Evolutionary conservation across 92 coral and sea anemone species (phyloP), one percentile per base, ranked within the genome.

Genomic region (Epizoanthus rinbou): DNA sequence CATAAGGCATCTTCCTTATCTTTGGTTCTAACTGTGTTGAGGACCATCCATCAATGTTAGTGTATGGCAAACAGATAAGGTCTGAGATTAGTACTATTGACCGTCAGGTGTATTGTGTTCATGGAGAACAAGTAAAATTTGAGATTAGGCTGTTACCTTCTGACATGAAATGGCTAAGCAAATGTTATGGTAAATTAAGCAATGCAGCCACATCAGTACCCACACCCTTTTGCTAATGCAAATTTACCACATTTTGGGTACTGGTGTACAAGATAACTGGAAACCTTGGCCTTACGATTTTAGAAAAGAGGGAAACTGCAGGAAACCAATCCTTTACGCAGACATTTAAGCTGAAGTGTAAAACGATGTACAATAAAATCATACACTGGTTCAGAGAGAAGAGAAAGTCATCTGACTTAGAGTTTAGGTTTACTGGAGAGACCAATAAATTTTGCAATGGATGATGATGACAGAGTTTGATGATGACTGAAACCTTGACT

Each of bases 151-250:
- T 76, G 24, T 16, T 85, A 35, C 88, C 84, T 54, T 52, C 83
- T 50, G 88, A 85, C 75, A 85, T 85, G 88, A 85, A 76, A 50
- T 85, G 87, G 74, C 71, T 84, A 6, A 74, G 80, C 41, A 84
- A 73, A 74, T 72, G 62, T 72, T 57, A 74, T 18, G 87, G 87
- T 4, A 82, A 84, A 47, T 56, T 84, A 72, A 84, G 73, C 33
- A 71, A n/a, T 71, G 73, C 90, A 22, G 86, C 91, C 53, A 79
- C 68, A n/a, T n/a, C n/a, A n/a, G n/a, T 92, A 92, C 70, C 87
- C 87, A 65, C 81, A 81, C 62, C 83, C 93, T 57, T 92, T 90
- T 87, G 93, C 89, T 59, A 92, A 92, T 87, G 91, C 87, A 60
- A 70, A 65, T 47, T 31, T 85, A 79, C 53, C 85, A 74, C 67